phyloP scores from a whole-genome alignment of 2,888 invertebrate species.

The Drosophila borborema region DNA sequence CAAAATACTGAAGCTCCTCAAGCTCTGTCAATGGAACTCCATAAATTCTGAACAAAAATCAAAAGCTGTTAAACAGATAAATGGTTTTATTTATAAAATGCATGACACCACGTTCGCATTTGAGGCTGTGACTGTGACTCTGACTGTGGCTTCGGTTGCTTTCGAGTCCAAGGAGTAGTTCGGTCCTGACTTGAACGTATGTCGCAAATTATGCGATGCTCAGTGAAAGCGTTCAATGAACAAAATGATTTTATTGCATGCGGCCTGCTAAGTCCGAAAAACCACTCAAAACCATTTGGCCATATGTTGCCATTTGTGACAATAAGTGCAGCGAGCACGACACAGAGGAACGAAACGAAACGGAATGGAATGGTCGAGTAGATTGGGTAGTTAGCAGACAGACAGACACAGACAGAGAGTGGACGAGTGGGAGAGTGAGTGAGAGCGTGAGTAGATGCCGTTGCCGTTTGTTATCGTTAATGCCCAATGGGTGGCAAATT shows the following conservation, averaged over 20 bases:
- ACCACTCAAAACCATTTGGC: slow-evolving; percentile 72
- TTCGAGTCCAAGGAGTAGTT: background rate
- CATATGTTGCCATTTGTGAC: slow-evolving; percentile 82
- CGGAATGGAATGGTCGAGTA: slow-evolving; percentile 11
- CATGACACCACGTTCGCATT: slow-evolving; percentile 45
- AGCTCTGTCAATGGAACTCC: background rate
- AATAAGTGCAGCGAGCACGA: slow-evolving; percentile 65
- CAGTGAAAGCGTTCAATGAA: slow-evolving; percentile 74
- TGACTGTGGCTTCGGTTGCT: background rate
- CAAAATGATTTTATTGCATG: slow-evolving; percentile 83
- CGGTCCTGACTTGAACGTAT: slow-evolving; percentile 68
- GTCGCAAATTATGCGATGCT: slow-evolving; percentile 72
- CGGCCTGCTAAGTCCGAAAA: slow-evolving; percentile 53
- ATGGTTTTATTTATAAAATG: slow-evolving; percentile 69
- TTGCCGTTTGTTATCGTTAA: slow-evolving; percentile 78
- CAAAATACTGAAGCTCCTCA: background rate
- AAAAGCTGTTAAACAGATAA: slow-evolving; percentile 74
- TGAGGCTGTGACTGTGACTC: background rate
- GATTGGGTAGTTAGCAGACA: slow-evolving; percentile 31
- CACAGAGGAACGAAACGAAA: slow-evolving; percentile 4
- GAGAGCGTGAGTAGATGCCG: slow-evolving; percentile 49
- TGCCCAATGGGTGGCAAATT: slow-evolving; percentile 84
- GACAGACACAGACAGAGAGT: slow-evolving; percentile 17
- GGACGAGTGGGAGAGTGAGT: background rate
- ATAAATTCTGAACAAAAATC: slow-evolving; percentile 48